A percentile compares a stretch with the other conserved stretches of the same genome.
Conservation (phyloP, 2,113 vertebrate genomes). For the Labeo rohita region DNA sequence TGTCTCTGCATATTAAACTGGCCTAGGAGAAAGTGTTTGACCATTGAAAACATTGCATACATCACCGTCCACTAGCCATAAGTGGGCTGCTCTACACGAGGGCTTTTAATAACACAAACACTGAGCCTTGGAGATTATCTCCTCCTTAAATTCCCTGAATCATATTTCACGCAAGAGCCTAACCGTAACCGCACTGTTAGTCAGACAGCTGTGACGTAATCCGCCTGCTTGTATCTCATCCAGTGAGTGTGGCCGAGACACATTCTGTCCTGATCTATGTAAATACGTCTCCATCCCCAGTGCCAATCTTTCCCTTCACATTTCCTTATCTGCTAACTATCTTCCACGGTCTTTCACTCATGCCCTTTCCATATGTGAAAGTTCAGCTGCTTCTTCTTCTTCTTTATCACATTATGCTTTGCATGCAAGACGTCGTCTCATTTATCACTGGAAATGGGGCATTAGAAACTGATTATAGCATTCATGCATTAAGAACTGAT, state of each 20-base stretch:
- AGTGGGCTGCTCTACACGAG: constrained; percentile 35
- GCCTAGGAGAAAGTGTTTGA: constrained; percentile 14
- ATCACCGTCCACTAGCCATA: constrained; percentile 15
- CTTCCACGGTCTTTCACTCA: constrained; percentile 23
- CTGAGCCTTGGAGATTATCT: constrained; percentile 48
- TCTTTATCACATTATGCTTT: constrained; percentile 28
- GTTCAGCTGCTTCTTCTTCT: constrained; percentile 23
- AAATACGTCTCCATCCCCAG: constrained; percentile 38
- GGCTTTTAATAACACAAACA: constrained; percentile 50
- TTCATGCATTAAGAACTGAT: neutral
- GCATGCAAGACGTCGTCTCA: constrained; percentile 19
- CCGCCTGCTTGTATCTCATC: constrained; percentile 39
- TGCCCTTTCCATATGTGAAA: constrained; percentile 47
- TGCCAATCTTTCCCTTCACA: constrained; percentile 35
- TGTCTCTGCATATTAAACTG: constrained; percentile 4
- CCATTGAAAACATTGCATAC: constrained; percentile 15
- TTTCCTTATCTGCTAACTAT: constrained; percentile 48
- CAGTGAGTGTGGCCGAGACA: constrained; percentile 20
- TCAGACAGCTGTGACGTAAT: constrained; percentile 52
- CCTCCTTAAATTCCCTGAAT: constrained; percentile 49
- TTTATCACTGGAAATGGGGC: constrained; percentile 35
- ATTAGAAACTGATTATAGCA: constrained; percentile 27
- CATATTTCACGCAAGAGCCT: constrained; percentile 51
- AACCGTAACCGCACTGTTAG: constrained; percentile 31
- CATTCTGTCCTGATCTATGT: constrained; percentile 39